These are phyloP conservation scores for Boulengeromyrus knoepffleri DNA, from an alignment of 2,113 vertebrate species.

Conservation along the genomic window DNA sequence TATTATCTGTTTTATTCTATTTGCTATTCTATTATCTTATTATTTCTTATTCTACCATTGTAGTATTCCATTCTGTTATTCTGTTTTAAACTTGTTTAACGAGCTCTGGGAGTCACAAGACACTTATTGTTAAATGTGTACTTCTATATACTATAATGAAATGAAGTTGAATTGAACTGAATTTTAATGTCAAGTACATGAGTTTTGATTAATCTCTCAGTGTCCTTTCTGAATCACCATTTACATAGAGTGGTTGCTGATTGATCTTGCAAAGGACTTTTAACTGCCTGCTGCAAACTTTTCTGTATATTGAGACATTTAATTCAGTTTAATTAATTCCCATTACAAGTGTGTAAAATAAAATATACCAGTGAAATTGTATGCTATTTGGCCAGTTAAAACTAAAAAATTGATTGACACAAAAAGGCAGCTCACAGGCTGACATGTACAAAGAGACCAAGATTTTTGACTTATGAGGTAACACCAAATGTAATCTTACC, in stretches of 20 bases:
- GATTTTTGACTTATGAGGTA: conserved; percentile 14
- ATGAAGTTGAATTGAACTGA: background rate
- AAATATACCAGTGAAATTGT: background rate
- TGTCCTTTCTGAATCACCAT: background rate
- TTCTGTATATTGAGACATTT: background rate
- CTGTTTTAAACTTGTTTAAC: background rate
- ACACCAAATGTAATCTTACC: conserved; percentile 1
- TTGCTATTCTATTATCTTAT: background rate
- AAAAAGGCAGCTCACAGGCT: background rate
- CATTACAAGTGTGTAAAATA: background rate
- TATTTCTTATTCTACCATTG: background rate
- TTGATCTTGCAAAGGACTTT: background rate
- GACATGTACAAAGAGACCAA: background rate
- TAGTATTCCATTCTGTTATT: background rate
- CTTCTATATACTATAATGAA: background rate
- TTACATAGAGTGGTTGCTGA: background rate
- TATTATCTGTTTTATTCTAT: background rate
- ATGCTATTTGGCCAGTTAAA: background rate
- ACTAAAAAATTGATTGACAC: background rate
- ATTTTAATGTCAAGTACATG: background rate
- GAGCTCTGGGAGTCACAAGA: background rate
- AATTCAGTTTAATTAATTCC: background rate
- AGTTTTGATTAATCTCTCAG: background rate
- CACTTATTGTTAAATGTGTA: background rate
- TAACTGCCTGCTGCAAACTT: background rate